These are phyloP conservation scores for Litoditis marina DNA, from an alignment of 2,888 invertebrate genomes.

Conservation along the genomic window DNA sequence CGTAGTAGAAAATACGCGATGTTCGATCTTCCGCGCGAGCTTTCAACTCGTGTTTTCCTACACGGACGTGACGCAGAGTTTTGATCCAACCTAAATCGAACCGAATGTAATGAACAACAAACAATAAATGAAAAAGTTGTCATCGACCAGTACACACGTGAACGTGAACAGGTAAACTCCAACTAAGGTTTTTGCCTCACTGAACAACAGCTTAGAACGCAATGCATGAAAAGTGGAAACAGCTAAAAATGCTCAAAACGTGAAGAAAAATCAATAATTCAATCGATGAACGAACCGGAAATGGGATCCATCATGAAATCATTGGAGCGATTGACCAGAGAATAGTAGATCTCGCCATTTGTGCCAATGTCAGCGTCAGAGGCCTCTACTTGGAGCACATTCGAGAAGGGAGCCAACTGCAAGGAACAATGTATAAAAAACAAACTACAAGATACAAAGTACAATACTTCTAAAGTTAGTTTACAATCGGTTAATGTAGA, in stretches of 20 bases:
- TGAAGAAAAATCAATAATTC: too few species aligned
- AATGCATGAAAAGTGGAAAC: too few species aligned
- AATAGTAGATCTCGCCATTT: constrained; percentile 95
- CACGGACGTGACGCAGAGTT: constrained; percentile 30
- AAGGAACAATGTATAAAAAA: background rate
- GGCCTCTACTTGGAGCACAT: constrained; percentile 68
- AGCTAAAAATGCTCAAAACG: too few species aligned
- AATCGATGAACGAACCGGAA: constrained; percentile 72
- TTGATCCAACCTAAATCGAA: constrained; percentile 45
- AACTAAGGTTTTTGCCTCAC: background rate
- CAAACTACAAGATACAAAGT: too few species aligned
- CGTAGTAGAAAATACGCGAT: constrained; percentile 47
- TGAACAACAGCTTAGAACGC: too few species aligned
- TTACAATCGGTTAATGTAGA: too few species aligned
- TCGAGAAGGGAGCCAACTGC: constrained; percentile 12
- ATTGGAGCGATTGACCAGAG: constrained; percentile 69
- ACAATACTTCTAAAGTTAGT: too few species aligned
- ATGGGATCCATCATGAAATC: constrained; percentile 89
- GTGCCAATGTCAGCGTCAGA: constrained; percentile 93
- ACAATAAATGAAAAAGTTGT: too few species aligned
- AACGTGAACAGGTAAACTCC: too few species aligned
- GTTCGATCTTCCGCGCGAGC: constrained; percentile 53
- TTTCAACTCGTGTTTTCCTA: constrained; percentile 40
- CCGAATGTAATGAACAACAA: too few species aligned
- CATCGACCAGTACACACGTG: too few species aligned